Percentiles rank a stretch among this genome's conserved stretches.
These are phyloP conservation scores for Chromobotia macracanthus DNA, from an alignment of 2,797 vertebrate species.

Conservation along the genomic window DNA sequence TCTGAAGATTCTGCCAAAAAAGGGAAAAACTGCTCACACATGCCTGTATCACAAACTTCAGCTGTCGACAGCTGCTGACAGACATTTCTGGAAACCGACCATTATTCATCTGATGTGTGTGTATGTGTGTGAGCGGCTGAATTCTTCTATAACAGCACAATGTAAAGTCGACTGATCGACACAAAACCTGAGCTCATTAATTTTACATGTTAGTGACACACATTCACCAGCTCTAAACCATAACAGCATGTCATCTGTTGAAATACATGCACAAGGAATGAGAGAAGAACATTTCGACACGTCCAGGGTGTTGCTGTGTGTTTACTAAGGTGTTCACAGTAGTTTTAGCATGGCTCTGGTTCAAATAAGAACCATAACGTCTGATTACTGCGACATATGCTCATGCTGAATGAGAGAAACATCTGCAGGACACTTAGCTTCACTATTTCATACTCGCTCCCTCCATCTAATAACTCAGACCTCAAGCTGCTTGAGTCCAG, in stretches of 20 bases:
- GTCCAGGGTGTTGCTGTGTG: background rate
- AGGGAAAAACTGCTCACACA: constrained; percentile 44
- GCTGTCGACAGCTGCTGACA: constrained; percentile 62
- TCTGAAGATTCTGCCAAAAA: constrained; percentile 47
- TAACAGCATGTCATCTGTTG: constrained; percentile 68
- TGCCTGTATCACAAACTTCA: constrained; percentile 54
- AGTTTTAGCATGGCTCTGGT: background rate
- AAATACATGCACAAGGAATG: background rate
- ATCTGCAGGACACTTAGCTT: too few relatives aligned
- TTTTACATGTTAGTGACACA: constrained; percentile 75
- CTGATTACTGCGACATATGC: too few relatives aligned
- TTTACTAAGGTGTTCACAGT: background rate
- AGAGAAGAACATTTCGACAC: too few relatives aligned
- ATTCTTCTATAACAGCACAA: constrained; percentile 46
- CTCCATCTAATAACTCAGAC: constrained; percentile 54
- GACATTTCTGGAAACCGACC: constrained; percentile 50
- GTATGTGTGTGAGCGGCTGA: constrained; percentile 46
- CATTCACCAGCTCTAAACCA: constrained; percentile 28
- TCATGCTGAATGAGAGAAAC: too few relatives aligned
- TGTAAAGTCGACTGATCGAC: constrained; percentile 54
- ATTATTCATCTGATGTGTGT: constrained; percentile 47
- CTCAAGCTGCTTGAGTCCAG: constrained; percentile 48
- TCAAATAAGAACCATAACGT: too few relatives aligned
- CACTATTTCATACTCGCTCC: too few relatives aligned
- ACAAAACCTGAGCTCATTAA: constrained; percentile 68